Evolutionary conservation across 2,113 vertebrate genomes (phyloP).

Genomic region (Triplophysa dalaica): DNA sequence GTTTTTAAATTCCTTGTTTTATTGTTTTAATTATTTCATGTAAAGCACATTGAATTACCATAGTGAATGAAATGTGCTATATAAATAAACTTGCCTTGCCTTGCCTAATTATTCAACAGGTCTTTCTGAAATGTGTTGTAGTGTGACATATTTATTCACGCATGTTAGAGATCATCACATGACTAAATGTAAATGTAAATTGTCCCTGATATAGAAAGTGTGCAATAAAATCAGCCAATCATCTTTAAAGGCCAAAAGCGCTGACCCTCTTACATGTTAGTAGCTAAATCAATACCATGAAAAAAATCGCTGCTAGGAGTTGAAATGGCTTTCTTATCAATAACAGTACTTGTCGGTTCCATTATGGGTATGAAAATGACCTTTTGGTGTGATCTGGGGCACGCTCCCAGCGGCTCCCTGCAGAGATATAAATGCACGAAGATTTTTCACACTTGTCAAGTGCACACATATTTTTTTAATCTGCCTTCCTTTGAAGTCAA

Average conservation of each 20-base stretch:
- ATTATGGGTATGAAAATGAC: slow-evolving; percentile 37
- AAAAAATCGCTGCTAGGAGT: slow-evolving; percentile 7
- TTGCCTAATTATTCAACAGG: neutral
- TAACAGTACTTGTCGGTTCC: slow-evolving; percentile 13
- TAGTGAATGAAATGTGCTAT: too few relatives aligned
- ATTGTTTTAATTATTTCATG: too few relatives aligned
- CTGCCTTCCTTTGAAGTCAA: neutral
- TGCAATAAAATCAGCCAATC: slow-evolving; percentile 30
- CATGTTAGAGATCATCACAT: neutral
- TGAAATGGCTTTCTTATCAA: slow-evolving; percentile 10
- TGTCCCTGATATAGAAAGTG: neutral
- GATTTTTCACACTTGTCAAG: slow-evolving; percentile 32
- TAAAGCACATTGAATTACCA: too few relatives aligned
- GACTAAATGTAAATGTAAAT: too few relatives aligned
- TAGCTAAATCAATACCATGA: slow-evolving; percentile 49
- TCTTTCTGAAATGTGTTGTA: neutral
- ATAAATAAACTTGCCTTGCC: too few relatives aligned
- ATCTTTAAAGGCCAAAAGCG: slow-evolving; percentile 31
- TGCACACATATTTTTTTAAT: neutral
- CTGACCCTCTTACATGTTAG: slow-evolving; percentile 15
- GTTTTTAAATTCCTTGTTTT: too few relatives aligned
- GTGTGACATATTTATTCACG: slow-evolving; percentile 5
- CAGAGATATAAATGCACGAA: slow-evolving; percentile 32
- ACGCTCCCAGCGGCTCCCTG: slow-evolving; percentile 4
- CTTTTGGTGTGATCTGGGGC: slow-evolving; percentile 50